Base-by-base conservation (phyloP, 2,113 vertebrate genomes). In the Aptenodytes forsteri region DNA sequence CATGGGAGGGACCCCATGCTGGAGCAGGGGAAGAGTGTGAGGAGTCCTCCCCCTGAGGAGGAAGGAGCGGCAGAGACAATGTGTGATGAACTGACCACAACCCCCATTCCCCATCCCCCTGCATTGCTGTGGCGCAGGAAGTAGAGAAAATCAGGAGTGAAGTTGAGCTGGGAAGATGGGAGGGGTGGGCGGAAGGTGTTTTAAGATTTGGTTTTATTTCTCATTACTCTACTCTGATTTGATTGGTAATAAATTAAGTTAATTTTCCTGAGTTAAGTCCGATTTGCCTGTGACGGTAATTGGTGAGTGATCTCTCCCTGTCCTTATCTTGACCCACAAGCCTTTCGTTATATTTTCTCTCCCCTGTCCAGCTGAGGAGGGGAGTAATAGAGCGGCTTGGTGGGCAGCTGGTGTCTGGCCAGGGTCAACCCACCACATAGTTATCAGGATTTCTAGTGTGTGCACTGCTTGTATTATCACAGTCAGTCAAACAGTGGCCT, bases 101-200 rank as follows among this genome's bases (percentile, higher is more conserved):
- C 6, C 8, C 5, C 19, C 27, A 22, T 75, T 52, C 10, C 47
- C 19, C 10, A 11, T 75, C 32, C 4, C 32, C 18, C n/a, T 49
- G 22, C 5, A 2, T 22, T 9, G 3, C 30, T 71, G 6, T 4
- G 5, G 10, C 6, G 14, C 2, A 65, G 13, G 19, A 81, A 3
- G 14, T 19, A 34, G 26, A 71, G 11, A 56, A 71, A 71, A 25
- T 10, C 2, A 1, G 13, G 49, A 36, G 30, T 7, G 0, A 34
- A 70, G n/a, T 19, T 16, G 7, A 89, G 5, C 30, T 3, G 2
- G 42, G 34, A 46, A 83, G 38, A 69, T 52, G 13, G 9, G 11
- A 82, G 1, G 7, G 7, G 3, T 42, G 12, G 5, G 13, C 36
- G 29, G 11, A n/a, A 32, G 7, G 10, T 34, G 14, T 55, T 78